Conservation (phyloP, 2,888 invertebrate genomes). For the Quadroppia sp. region DNA sequence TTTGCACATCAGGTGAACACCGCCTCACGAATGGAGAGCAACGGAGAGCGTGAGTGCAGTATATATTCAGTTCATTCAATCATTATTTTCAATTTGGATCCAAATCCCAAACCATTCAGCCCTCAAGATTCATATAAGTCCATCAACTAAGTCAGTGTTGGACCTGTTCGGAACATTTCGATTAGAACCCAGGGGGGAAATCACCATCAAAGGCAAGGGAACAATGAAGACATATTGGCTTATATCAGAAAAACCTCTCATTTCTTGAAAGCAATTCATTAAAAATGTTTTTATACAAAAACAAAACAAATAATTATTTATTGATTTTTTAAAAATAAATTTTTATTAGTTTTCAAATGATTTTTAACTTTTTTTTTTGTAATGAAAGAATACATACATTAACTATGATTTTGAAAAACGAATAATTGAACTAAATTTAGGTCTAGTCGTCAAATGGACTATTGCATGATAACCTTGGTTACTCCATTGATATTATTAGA, state of each 20-base stretch:
- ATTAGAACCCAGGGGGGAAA: constrained; percentile 44
- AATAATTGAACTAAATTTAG: too few species aligned
- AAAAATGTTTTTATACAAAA: too few species aligned
- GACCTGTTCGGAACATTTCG: constrained; percentile 68
- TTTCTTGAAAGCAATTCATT: neutral
- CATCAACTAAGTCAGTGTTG: constrained; percentile 64
- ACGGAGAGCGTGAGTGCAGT: constrained; percentile 37
- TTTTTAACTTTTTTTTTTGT: too few species aligned
- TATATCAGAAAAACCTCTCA: constrained; percentile 22
- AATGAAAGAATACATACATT: too few species aligned
- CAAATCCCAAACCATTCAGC: constrained; percentile 13
- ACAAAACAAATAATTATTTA: neutral
- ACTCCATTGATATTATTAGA: too few species aligned
- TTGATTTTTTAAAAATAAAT: too few species aligned
- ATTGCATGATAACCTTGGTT: too few species aligned
- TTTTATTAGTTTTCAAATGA: too few species aligned
- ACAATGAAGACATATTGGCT: constrained; percentile 48
- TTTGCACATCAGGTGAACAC: constrained; percentile 11
- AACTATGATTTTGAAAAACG: too few species aligned
- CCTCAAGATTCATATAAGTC: constrained; percentile 66
- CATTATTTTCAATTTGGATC: neutral
- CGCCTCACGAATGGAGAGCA: constrained; percentile 39
- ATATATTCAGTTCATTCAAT: neutral
- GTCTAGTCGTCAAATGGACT: too few species aligned
- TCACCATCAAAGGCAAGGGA: constrained; percentile 46